Evolutionary conservation across 2,888 invertebrate species (phyloP), one percentile per base, ranked within the genome.

Genomic region (Drosophila kokeensis): DNA sequence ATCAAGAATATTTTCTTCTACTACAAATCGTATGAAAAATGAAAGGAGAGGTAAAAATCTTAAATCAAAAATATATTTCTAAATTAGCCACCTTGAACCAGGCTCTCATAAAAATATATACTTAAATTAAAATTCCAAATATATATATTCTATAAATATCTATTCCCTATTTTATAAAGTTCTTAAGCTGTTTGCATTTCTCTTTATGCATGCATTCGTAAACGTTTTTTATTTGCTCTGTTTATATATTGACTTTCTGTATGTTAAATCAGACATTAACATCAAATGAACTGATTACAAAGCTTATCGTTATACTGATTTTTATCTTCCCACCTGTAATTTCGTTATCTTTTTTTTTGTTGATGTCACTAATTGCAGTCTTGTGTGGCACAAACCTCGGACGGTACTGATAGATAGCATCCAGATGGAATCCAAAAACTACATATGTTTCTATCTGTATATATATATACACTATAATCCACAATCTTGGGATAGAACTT

Each of bases 321-420:
- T 27, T 11, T 8, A 8, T 11, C n/a, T 34, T n/a, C 24, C 24
- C 54, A 54, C 34, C n/a, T 21, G 6, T n/a, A 13, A 21, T 45
- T 21, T 4, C 13, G 1, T 7, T 32, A 10, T n/a, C 4, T 27
- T 24, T 49, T 10, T 13, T 40, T 6, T n/a, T n/a, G 24, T 34
- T 13, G 8, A 24, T n/a, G 13, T 36, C 13, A 21, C 42, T 4
- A 32, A 24, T 53, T 38, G 30, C 11, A 21, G 52, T 48, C 54
- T 27, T 30, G 11, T 24, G 15, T 15, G 36, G 2, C 18, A 13
- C 54, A 66, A 38, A 29, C 48, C 18, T 15, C 30, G 34, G 15
- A 48, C 29, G 3, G 6, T 18, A 71, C 69, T 59, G 71, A 55
- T 71, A 59, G 38, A 71, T 65, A 50, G 34, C 36, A 24, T 3